Base-by-base conservation (phyloP, 2,888 invertebrate genomes). In the Colostygia pectinataria region DNA sequence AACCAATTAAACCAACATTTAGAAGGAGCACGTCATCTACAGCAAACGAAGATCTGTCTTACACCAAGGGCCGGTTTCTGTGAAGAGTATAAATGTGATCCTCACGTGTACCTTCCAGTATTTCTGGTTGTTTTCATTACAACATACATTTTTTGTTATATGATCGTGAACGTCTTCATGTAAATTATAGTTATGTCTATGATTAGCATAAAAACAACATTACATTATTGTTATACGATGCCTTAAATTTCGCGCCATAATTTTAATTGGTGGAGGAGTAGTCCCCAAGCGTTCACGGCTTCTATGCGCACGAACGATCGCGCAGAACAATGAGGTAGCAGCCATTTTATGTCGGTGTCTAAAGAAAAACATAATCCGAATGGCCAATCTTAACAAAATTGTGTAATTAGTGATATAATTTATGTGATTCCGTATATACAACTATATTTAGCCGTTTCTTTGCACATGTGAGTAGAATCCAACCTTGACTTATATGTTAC, bases 261-360 rank as follows among this genome's bases (percentile, higher is more conserved):
- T 87, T 90, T 89, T 90, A 90, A 90, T 90, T 89, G 90, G 89
- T 80, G 86, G 90, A 89, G 84, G 84, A 82, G 83, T 83, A 87
- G 86, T 89, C 85, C 90, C 90, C 90, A 90, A 91, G 90, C 90
- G 89, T 86, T 90, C 87, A 82, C 85, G 90, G 90, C 90, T 90
- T 91, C 86, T 90, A 86, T 90, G 90, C 90, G 90, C 90, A 90
- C 89, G 89, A 89, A 87, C 90, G 87, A 90, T 81, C 90, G 90
- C 90, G 90, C 90, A 91, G 89, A 89, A 90, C 90, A 90, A 90
- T 90, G 90, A 90, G 90, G 88, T 89, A 90, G 89, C 90, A 88
- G 90, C 90, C 90, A 91, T 91, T 90, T 91, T 91, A 91, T 90
- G 83, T 90, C 88, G 88, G 89, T 90, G 90, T 83, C 84, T 84